phyloP scores from a whole-genome alignment of 1,140 invertebrate genomes.

The Drosophila littoralis region DNA sequence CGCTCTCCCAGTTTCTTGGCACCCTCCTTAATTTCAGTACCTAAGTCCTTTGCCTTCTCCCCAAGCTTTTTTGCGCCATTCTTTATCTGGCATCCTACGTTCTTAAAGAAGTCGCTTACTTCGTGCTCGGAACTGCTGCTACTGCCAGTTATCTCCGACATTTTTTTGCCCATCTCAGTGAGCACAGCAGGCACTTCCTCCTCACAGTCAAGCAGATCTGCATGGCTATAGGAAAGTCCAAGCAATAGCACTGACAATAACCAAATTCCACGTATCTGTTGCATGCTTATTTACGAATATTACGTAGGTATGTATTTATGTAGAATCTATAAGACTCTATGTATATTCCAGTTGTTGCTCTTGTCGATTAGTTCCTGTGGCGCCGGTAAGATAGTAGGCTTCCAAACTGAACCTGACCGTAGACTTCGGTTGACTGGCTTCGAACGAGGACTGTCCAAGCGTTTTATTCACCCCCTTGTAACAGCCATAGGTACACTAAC shows the following conservation, averaged over 20 bases:
- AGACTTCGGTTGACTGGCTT: constrained; percentile 39
- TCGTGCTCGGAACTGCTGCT: constrained; percentile 68
- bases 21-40: constrained; percentile 68
- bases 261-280: constrained; percentile 26
- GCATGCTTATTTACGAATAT: constrained; percentile 32
- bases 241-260: constrained; percentile 40
- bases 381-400: constrained; percentile 14
- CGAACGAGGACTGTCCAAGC: constrained; percentile 24
- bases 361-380: constrained; percentile 9
- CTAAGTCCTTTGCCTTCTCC: constrained; percentile 67
- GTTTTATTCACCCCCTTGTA: constrained; percentile 35
- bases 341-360: constrained; percentile 21
- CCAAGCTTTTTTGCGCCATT: constrained; percentile 65
- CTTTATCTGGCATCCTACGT: constrained; percentile 74
- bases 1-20: constrained; percentile 70
- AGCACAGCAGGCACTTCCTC: constrained; percentile 58
- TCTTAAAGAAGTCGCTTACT: constrained; percentile 76
- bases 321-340: neutral
- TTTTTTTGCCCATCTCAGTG: constrained; percentile 55
- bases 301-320: neutral
- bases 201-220: constrained; percentile 72
- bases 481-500: neutral
- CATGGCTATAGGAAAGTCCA: constrained; percentile 20
- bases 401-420: constrained; percentile 56
- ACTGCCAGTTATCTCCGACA: constrained; percentile 51